A percentile compares a stretch with the other conserved stretches of the same genome.
These are phyloP conservation scores for Leucophenga varia DNA, from an alignment of 1,140 invertebrate species.

Conservation along the genomic window DNA sequence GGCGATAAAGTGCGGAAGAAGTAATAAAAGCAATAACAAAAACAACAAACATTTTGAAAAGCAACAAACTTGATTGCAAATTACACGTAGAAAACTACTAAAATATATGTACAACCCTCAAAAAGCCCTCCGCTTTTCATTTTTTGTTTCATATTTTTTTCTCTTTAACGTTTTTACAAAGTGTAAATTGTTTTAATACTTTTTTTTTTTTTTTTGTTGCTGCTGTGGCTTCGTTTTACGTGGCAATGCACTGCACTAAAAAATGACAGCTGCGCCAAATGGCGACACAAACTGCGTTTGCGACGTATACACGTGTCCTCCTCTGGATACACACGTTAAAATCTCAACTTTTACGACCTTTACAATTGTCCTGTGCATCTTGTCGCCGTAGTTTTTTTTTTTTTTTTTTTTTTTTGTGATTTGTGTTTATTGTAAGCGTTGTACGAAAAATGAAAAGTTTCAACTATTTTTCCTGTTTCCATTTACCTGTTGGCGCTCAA, in stretches of 20 bases:
- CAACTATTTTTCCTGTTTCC: too few relatives aligned
- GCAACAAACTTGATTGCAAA: too few relatives aligned
- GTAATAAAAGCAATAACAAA: too few relatives aligned
- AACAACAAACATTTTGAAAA: too few relatives aligned
- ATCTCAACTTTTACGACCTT: slow-evolving; percentile 54
- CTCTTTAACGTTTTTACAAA: slow-evolving; percentile 47
- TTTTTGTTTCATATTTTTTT: too few relatives aligned
- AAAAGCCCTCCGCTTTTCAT: too few relatives aligned
- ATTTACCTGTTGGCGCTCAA: slow-evolving; percentile 26
- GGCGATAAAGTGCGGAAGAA: too few relatives aligned
- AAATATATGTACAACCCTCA: too few relatives aligned
- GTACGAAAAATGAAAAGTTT: too few relatives aligned
- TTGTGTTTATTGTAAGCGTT: slow-evolving; percentile 9
- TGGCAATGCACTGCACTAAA: slow-evolving; percentile 15
- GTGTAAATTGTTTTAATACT: slow-evolving; percentile 56
- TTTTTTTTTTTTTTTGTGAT: slow-evolving; percentile 1
- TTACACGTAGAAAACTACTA: too few relatives aligned
- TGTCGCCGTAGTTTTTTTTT: slow-evolving; percentile 1
- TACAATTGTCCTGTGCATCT: slow-evolving; percentile 2
- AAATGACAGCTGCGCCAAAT: slow-evolving; percentile 38
- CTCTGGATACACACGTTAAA: slow-evolving; percentile 41
- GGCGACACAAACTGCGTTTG: slow-evolving; percentile 13
- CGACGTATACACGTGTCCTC: slow-evolving; percentile 12
- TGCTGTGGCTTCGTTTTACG: neutral
- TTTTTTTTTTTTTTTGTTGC: slow-evolving; percentile 27